These are phyloP conservation scores for Mercenaria mercenaria DNA, from an alignment of 1,140 invertebrate genomes.

Conservation along the genomic window DNA sequence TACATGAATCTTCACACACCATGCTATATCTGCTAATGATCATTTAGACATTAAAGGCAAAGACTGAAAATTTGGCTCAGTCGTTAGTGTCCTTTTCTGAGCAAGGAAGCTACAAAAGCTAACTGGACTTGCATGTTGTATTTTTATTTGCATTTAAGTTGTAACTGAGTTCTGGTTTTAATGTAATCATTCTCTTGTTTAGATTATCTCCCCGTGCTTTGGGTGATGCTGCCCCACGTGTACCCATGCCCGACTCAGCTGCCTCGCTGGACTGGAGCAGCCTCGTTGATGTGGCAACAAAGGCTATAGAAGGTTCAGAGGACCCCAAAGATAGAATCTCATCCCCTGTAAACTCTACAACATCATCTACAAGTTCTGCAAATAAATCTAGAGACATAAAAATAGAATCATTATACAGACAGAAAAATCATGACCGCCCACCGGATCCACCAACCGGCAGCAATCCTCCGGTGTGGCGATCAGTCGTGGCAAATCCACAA, in stretches of 20 bases:
- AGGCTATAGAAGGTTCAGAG: slow-evolving; percentile 89
- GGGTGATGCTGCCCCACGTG: slow-evolving; percentile 59
- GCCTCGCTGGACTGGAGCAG: slow-evolving; percentile 91
- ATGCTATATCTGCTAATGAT: no score
- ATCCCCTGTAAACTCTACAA: slow-evolving; percentile 40
- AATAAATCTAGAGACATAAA: slow-evolving; percentile 37
- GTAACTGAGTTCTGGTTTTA: no score
- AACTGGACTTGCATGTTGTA: no score
- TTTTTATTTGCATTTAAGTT: no score
- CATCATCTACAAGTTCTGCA: neutral
- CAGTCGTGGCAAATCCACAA: slow-evolving; percentile 88
- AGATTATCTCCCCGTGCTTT: slow-evolving; percentile 84
- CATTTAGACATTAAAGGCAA: no score
- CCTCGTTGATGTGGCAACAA: slow-evolving; percentile 92
- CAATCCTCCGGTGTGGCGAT: slow-evolving; percentile 87
- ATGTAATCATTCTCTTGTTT: neutral
- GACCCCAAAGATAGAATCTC: slow-evolving; percentile 55
- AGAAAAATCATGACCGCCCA: slow-evolving; percentile 45
- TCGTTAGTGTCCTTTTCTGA: no score
- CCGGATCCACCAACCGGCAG: slow-evolving; percentile 44
- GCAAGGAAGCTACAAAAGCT: no score
- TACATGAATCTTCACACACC: no score
- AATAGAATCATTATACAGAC: slow-evolving; percentile 54
- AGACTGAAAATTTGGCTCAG: no score
- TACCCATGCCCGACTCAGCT: slow-evolving; percentile 81